Percentiles rank a stretch among this genome's conserved stretches.
These are phyloP conservation scores for Pogoniulus pusillus DNA, from an alignment of 2,797 vertebrate species.

Conservation along the genomic window DNA sequence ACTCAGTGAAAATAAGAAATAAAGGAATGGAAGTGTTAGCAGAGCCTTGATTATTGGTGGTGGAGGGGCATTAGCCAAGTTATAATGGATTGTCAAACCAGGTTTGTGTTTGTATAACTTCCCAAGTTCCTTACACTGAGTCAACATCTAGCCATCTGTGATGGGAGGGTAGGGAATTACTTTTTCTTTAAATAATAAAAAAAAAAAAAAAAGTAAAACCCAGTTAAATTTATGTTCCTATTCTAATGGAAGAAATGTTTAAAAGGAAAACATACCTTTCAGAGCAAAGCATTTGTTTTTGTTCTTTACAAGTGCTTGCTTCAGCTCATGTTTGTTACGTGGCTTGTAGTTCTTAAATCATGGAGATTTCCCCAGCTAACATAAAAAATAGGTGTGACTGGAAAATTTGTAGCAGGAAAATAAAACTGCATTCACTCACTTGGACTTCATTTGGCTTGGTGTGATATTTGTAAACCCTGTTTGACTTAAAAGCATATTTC, in stretches of 20 bases:
- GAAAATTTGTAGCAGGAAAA: constrained; percentile 43
- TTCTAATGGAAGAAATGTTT: constrained; percentile 53
- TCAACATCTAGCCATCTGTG: constrained; percentile 45
- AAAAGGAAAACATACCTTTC: constrained; percentile 62
- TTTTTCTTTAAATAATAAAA: neutral
- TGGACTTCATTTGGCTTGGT: constrained; percentile 27
- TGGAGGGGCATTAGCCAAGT: constrained; percentile 41
- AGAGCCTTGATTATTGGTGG: constrained; percentile 54
- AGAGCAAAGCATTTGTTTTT: constrained; percentile 56
- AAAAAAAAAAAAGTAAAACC: constrained; percentile 32
- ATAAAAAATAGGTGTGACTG: constrained; percentile 57
- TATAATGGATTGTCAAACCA: constrained; percentile 58
- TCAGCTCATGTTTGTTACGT: constrained; percentile 52
- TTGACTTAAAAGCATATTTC: constrained; percentile 52
- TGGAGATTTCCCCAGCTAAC: constrained; percentile 26
- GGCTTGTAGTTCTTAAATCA: constrained; percentile 57
- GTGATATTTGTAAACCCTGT: constrained; percentile 37
- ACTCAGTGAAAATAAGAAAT: constrained; percentile 20
- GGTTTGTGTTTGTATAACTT: constrained; percentile 40
- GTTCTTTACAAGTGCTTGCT: constrained; percentile 46
- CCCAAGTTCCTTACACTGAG: constrained; percentile 36
- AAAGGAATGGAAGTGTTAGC: constrained; percentile 32
- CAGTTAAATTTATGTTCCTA: constrained; percentile 52
- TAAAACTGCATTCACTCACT: constrained; percentile 37
- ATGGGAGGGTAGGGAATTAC: neutral